Evolutionary conservation across 2,113 vertebrate species (phyloP).

Genomic region (Tachysurus fulvidraco): DNA sequence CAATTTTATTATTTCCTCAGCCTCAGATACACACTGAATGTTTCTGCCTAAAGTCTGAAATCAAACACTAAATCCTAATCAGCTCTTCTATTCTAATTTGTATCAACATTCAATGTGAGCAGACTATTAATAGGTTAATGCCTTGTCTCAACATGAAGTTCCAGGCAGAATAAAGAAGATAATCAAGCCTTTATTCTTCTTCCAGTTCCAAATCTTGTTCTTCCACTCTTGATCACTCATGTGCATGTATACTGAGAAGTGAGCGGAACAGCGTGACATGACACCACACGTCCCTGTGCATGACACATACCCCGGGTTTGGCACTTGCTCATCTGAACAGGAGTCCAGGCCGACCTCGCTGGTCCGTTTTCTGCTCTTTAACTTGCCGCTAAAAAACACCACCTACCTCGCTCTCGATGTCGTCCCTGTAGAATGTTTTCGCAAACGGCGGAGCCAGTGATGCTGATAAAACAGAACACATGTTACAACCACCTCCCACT

Average conservation of each 20-base stretch:
- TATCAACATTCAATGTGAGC: conserved; percentile 3
- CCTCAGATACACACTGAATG: conserved; percentile 21
- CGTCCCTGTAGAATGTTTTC: conserved; percentile 96
- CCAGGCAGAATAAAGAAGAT: not conserved
- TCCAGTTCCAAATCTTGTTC: too few relatives aligned
- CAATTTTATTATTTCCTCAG: not conserved
- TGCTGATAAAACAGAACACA: conserved; percentile 70
- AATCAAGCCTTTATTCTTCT: not conserved
- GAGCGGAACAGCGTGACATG: not conserved
- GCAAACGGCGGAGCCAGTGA: conserved; percentile 92
- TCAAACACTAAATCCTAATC: not conserved
- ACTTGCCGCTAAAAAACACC: conserved; percentile 87
- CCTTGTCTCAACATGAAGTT: not conserved
- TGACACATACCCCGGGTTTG: conserved; percentile 81
- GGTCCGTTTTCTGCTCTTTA: conserved; percentile 90
- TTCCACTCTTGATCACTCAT: not conserved
- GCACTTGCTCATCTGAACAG: conserved; percentile 90
- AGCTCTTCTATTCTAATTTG: not conserved
- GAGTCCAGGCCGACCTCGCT: conserved; percentile 83
- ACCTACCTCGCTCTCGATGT: conserved; percentile 89
- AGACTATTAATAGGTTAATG: too few relatives aligned
- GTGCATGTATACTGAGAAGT: not conserved
- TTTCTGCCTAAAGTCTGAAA: conserved; percentile 17
- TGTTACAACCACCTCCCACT: too few relatives aligned
- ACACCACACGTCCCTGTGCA: too few relatives aligned